phyloP scores from a whole-genome alignment of 2,797 vertebrate species.

The Helarctos malayanus region DNA sequence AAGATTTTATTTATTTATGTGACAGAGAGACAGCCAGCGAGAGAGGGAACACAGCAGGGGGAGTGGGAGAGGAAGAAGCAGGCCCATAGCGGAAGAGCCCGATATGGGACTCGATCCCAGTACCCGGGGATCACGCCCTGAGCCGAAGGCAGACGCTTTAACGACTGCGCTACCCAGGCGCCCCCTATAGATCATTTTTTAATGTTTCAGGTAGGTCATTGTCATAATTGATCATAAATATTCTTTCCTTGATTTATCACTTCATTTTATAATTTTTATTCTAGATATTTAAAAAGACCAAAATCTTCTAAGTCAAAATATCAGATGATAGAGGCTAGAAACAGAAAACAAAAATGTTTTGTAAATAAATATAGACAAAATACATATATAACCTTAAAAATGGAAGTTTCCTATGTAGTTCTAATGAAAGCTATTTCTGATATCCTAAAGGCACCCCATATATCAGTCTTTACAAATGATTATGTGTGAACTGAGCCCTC shows the following conservation, averaged over 20 bases:
- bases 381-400: neutral
- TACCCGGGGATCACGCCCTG: too few relatives aligned
- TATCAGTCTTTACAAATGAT: neutral
- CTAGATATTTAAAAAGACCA: slow-evolving; percentile 12
- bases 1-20: too few relatives aligned
- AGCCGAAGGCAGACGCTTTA: too few relatives aligned
- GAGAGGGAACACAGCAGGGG: too few relatives aligned
- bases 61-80: too few relatives aligned
- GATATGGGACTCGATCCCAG: too few relatives aligned
- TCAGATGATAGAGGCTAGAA: neutral
- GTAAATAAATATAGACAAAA: neutral
- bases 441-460: neutral
- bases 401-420: neutral
- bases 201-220: neutral
- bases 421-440: neutral
- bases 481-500: neutral
- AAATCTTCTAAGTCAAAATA: slow-evolving; percentile 27
- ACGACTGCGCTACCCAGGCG: too few relatives aligned
- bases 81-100: too few relatives aligned
- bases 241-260: neutral
- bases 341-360: neutral
- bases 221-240: slow-evolving; percentile 9
- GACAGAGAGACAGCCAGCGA: too few relatives aligned
- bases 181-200: neutral
- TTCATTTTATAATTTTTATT: slow-evolving; percentile 34